Percentiles rank a stretch among this genome's conserved stretches.
Conservation (phyloP, 2,113 vertebrate genomes). For the Sialia sialis region DNA sequence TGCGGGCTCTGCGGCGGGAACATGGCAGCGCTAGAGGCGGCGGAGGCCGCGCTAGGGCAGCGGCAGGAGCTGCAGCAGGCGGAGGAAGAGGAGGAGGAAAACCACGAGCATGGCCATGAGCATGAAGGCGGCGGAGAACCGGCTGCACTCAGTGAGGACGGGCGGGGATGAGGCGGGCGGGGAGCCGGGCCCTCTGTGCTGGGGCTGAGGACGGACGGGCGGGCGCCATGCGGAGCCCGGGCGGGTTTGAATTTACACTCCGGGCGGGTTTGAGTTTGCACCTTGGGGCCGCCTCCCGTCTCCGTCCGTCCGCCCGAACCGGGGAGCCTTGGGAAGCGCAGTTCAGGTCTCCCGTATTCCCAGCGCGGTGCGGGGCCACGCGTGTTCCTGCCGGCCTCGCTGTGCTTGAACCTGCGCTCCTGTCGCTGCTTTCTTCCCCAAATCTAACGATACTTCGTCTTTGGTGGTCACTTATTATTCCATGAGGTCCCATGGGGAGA, state of each 20-base stretch:
- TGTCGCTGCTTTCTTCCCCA: not conserved
- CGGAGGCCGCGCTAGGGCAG: not conserved
- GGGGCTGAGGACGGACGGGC: not conserved
- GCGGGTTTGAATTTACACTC: not conserved
- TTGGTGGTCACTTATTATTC: not conserved
- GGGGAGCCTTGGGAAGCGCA: too few relatives aligned
- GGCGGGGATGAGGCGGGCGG: not conserved
- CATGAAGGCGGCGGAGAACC: not conserved
- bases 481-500: not conserved
- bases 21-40: not conserved
- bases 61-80: not conserved
- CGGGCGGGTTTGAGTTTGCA: not conserved
- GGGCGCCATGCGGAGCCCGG: not conserved
- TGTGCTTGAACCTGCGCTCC: not conserved
- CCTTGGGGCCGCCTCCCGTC: too few relatives aligned
- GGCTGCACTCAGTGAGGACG: not conserved
- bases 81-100: not conserved
- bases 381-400: not conserved
- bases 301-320: too few relatives aligned
- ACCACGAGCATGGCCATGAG: not conserved
- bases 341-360: not conserved
- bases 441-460: rapidly evolving
- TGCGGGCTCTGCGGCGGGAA: not conserved
- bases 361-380: not conserved
- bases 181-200: not conserved